Evolutionary conservation across 2,888 invertebrate species (phyloP).

Genomic region (Synergus laeviventris): DNA sequence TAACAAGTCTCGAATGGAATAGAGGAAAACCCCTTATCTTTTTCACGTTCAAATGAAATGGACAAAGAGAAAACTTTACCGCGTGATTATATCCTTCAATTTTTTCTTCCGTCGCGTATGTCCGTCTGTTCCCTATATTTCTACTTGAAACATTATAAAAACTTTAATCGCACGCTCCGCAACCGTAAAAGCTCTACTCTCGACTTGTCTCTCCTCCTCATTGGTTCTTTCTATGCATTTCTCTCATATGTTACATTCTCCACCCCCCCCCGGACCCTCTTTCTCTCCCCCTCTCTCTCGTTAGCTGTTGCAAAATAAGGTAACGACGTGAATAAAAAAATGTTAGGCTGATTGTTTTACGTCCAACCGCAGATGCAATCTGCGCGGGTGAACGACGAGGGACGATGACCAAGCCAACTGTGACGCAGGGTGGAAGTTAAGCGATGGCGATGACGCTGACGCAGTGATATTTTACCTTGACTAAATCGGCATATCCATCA

Average conservation of each 20-base stretch:
- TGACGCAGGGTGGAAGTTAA: constrained; percentile 32
- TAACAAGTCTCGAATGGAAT: background rate
- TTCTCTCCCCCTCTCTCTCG: constrained; percentile 44
- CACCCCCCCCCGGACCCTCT: constrained; percentile 28
- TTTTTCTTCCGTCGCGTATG: constrained; percentile 40
- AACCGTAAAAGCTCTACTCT: constrained; percentile 59
- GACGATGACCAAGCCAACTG: constrained; percentile 45
- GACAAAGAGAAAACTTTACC: constrained; percentile 21
- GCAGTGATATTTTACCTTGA: constrained; percentile 24
- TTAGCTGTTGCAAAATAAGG: constrained; percentile 53
- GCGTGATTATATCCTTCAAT: constrained; percentile 41
- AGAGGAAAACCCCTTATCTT: background rate
- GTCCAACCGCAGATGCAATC: constrained; percentile 68
- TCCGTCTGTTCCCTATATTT: constrained; percentile 31
- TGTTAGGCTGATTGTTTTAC: constrained; percentile 65
- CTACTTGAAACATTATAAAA: constrained; percentile 56
- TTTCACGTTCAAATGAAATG: background rate
- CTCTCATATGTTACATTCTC: constrained; percentile 46
- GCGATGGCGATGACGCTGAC: constrained; percentile 31
- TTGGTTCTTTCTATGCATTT: constrained; percentile 42
- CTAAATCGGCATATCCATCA: constrained; percentile 37
- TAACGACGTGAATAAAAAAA: constrained; percentile 62
- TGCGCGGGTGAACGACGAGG: constrained; percentile 54
- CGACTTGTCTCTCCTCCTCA: constrained; percentile 24
- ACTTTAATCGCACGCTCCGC: constrained; percentile 62